A percentile compares a stretch with the other conserved stretches of the same genome.
phyloP scores from a whole-genome alignment of 2,888 invertebrate species.

The Nomada fabriciana region DNA sequence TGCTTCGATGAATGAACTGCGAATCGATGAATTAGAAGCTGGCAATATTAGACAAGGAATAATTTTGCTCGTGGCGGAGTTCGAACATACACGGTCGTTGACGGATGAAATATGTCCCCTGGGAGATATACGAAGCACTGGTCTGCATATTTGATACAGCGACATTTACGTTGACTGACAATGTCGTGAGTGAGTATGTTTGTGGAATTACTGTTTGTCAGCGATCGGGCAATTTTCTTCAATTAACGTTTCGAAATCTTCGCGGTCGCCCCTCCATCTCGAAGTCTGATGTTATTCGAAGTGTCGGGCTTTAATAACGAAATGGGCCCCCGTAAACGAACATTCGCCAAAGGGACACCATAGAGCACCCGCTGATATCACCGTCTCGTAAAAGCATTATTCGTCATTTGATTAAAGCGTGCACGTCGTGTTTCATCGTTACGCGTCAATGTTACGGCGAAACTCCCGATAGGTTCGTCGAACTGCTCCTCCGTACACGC shows the following conservation, averaged over 20 bases:
- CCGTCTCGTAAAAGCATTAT: slow-evolving; percentile 4
- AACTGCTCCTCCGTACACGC: slow-evolving; percentile 20
- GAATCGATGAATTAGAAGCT: slow-evolving; percentile 15
- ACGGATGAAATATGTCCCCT: not conserved
- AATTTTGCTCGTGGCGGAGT: not conserved
- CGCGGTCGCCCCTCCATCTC: too few relatives aligned
- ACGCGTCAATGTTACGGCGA: slow-evolving; percentile 24
- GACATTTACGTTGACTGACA: not conserved
- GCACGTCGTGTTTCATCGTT: slow-evolving; percentile 14
- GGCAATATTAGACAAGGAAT: not conserved
- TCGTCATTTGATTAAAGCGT: slow-evolving; percentile 24
- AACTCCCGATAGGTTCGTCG: slow-evolving; percentile 32
- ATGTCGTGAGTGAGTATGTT: not conserved
- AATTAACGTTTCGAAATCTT: too few relatives aligned
- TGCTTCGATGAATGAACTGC: not conserved
- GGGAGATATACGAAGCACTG: not conserved
- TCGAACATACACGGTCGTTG: not conserved
- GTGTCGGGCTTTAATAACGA: not conserved
- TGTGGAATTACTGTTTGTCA: not conserved
- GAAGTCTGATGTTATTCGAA: too few relatives aligned
- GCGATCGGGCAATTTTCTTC: too few relatives aligned
- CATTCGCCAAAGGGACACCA: not conserved
- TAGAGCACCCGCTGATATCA: not conserved
- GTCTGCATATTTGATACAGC: not conserved
- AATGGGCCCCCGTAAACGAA: not conserved